Conservation (phyloP, 2,888 invertebrate genomes). For the Polydrusus tereticollis region DNA sequence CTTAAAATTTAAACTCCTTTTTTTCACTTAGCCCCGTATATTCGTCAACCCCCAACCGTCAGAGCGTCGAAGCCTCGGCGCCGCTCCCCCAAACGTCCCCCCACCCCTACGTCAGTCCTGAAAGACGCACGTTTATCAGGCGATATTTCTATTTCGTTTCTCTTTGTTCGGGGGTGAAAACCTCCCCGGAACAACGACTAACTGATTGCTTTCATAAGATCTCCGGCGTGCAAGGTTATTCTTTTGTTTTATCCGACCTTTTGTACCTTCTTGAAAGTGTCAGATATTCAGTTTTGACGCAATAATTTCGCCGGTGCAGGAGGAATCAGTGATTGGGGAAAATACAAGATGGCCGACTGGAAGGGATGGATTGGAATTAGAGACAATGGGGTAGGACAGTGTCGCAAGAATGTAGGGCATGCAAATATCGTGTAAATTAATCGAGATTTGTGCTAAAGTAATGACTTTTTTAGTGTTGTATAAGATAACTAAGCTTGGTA, state of each 20-base stretch:
- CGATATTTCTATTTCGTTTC: constrained; percentile 44
- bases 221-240: constrained; percentile 11
- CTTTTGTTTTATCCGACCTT: neutral
- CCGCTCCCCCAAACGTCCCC: constrained; percentile 15
- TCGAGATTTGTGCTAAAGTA: neutral
- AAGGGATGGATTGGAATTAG: constrained; percentile 16
- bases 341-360: constrained; percentile 40
- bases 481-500: constrained; percentile 4
- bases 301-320: neutral
- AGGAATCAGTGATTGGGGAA: constrained; percentile 11
- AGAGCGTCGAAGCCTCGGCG: constrained; percentile 40
- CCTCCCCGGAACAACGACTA: constrained; percentile 9
- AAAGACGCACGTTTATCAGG: constrained; percentile 39
- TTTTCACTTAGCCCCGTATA: constrained; percentile 17
- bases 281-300: neutral
- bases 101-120: neutral
- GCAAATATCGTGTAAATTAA: constrained; percentile 18
- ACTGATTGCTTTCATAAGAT: constrained; percentile 10
- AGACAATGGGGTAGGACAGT: constrained; percentile 44
- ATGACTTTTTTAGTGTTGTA: constrained; percentile 20
- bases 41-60: neutral
- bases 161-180: constrained; percentile 38
- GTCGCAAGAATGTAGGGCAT: constrained; percentile 9
- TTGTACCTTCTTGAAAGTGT: neutral
- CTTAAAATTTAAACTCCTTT: neutral